Conservation (phyloP, 1,140 invertebrate genomes). For the Scaptomyza graminum region DNA sequence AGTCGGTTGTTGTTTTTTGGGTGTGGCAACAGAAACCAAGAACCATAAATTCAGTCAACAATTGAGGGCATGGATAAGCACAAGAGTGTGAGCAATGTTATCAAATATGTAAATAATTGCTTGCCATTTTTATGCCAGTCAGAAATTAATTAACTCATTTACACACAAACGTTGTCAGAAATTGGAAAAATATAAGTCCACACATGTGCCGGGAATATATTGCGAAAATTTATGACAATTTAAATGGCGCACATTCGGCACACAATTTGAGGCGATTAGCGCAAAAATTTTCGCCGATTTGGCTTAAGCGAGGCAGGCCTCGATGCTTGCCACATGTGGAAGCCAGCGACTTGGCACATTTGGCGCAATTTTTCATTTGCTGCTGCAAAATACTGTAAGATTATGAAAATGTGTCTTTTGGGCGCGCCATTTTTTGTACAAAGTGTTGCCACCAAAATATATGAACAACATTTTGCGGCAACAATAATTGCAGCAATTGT, state of each 20-base stretch:
- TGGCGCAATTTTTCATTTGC: slow-evolving; percentile 51
- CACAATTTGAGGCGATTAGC: slow-evolving; percentile 78
- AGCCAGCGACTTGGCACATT: slow-evolving; percentile 31
- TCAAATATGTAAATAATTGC: slow-evolving; percentile 73
- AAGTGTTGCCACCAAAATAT: slow-evolving; percentile 6
- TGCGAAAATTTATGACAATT: slow-evolving; percentile 80
- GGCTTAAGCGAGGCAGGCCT: slow-evolving; percentile 49
- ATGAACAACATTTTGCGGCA: slow-evolving; percentile 46
- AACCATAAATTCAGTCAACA: slow-evolving; percentile 20
- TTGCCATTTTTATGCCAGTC: slow-evolving; percentile 53
- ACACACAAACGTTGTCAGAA: slow-evolving; percentile 5
- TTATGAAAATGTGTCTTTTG: slow-evolving; percentile 54
- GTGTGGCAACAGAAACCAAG: slow-evolving; percentile 30
- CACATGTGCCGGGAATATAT: slow-evolving; percentile 49
- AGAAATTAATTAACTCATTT: slow-evolving; percentile 76
- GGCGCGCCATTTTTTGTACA: slow-evolving; percentile 35
- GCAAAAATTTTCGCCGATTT: slow-evolving; percentile 73
- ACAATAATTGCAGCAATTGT: slow-evolving; percentile 51
- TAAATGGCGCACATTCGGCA: slow-evolving; percentile 78
- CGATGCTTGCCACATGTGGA: slow-evolving; percentile 47
- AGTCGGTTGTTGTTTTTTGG: slow-evolving; percentile 13
- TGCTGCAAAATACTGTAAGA: slow-evolving; percentile 12
- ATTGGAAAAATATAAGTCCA: slow-evolving; percentile 32
- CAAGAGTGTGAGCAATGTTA: slow-evolving; percentile 60
- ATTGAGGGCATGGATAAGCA: slow-evolving; percentile 52